Evolutionary conservation across 2,113 vertebrate genomes (phyloP), one percentile per base, ranked within the genome.

Genomic region (Dascyllus trimaculatus): DNA sequence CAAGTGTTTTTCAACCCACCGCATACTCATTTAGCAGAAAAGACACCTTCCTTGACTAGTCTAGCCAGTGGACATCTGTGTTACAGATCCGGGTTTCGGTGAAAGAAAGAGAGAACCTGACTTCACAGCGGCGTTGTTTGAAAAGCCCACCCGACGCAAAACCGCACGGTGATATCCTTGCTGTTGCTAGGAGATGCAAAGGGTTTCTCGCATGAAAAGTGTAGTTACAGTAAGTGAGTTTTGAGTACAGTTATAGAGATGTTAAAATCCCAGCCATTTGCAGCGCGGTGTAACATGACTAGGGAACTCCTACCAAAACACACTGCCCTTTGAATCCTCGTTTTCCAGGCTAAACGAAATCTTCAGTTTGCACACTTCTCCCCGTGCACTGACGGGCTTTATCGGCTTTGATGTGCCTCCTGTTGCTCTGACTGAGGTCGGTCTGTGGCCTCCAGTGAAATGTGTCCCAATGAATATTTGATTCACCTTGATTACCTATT

Each of bases 401-500:
- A 38, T 32, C 35, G 74, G 66, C 78, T 84, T 67, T 75, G 45
- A 74, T 53, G 74, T 57, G 65, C 71, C 75, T 66, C 71, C 75
- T 19, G 46, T 71, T 52, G 49, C 70, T 75, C 65, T 14, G 61
- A 51, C 45, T 17, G 51, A 6, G 57, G 71, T 75, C 22, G 26
- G n/a, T n/a, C 32, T 15, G 49, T 73, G 74, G 70, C 83, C 89
- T 81, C 74, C 48, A 62, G 88, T 80, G 25, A 73, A 84, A 83
- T 78, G 64, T 80, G 67, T 81, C 81, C 71, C 74, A 78, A 89
- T 93, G 81, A 93, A 93, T 93, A 92, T 92, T 92, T 92, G 87
- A 92, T 88, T 79, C 71, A 38, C 62, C 74, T 78, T 91, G 88
- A 93, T 93, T 90, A 89, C 60, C 71, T 67, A 82, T 89, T 79